phyloP scores from a whole-genome alignment of 2,888 invertebrate genomes.

The Synanthedon formicaeformis region DNA sequence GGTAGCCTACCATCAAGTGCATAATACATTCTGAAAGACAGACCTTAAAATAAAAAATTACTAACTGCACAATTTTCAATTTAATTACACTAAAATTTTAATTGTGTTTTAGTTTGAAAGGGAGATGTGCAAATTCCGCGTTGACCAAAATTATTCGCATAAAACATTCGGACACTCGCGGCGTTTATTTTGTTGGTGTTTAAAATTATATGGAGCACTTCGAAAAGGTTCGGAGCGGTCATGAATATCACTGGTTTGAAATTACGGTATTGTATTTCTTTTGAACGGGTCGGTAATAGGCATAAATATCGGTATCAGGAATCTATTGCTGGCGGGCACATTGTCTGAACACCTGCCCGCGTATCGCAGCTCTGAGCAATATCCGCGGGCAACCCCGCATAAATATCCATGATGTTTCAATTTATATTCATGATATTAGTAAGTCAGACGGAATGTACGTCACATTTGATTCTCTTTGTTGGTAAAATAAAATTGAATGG shows the following conservation, averaged over 20 bases:
- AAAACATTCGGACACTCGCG: slow-evolving; percentile 4
- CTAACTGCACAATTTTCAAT: slow-evolving; percentile 13
- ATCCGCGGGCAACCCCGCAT: slow-evolving; percentile 52
- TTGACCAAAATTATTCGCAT: slow-evolving; percentile 2
- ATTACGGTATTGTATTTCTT: slow-evolving; percentile 44
- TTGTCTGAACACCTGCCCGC: slow-evolving; percentile 62
- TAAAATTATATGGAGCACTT: slow-evolving; percentile 6
- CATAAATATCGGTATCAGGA: slow-evolving; percentile 63
- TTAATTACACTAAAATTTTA: slow-evolving; percentile 14
- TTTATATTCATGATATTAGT: slow-evolving; percentile 70
- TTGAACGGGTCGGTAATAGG: slow-evolving; percentile 53
- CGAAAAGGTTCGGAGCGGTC: slow-evolving; percentile 9
- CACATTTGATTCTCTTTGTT: slow-evolving; percentile 66
- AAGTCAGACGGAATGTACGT: slow-evolving; percentile 49
- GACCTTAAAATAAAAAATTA: too few species aligned
- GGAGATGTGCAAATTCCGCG: not conserved
- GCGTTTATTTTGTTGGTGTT: not conserved
- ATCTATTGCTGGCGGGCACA: slow-evolving; percentile 57
- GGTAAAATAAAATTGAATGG: slow-evolving; percentile 27
- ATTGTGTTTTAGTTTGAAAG: slow-evolving; percentile 1
- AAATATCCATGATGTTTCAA: slow-evolving; percentile 67
- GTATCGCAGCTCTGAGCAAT: slow-evolving; percentile 47
- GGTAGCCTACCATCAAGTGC: too few species aligned
- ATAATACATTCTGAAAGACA: too few species aligned
- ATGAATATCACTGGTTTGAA: slow-evolving; percentile 20